A percentile compares a stretch with the other conserved stretches of the same genome.
Conservation (phyloP, 2,888 invertebrate species). For the Rhodophaea formosa region DNA sequence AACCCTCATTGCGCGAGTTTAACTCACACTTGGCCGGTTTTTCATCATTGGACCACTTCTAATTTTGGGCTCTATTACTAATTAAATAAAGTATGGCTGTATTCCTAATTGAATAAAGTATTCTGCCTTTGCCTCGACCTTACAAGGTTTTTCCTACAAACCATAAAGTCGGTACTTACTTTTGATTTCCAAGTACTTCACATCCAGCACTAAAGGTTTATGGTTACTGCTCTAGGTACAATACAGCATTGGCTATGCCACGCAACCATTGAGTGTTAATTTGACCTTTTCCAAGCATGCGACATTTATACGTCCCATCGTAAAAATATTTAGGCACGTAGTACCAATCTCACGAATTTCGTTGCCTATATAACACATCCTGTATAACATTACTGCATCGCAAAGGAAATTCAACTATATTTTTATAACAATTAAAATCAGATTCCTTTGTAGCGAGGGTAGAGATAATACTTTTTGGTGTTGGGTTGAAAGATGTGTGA, state of each 20-base stretch:
- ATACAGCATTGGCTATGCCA: not conserved
- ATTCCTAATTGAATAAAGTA: too few species aligned
- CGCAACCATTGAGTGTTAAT: slow-evolving; percentile 12
- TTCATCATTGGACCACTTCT: too few species aligned
- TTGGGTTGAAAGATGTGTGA: slow-evolving; percentile 31
- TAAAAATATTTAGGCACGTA: slow-evolving; percentile 18
- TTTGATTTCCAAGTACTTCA: not conserved
- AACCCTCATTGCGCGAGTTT: too few species aligned
- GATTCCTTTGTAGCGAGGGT: not conserved
- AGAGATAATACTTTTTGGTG: not conserved
- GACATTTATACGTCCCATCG: slow-evolving; percentile 8
- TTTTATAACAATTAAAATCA: not conserved
- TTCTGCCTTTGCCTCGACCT: too few species aligned
- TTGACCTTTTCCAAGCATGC: slow-evolving; percentile 11
- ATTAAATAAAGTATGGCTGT: too few species aligned
- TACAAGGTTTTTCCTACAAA: not conserved
- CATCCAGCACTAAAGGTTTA: not conserved
- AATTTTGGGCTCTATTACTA: too few species aligned
- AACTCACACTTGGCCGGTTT: too few species aligned
- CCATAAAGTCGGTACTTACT: not conserved
- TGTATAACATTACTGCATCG: not conserved
- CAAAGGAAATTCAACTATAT: not conserved
- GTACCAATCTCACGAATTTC: slow-evolving; percentile 14
- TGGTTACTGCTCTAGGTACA: not conserved
- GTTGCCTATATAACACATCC: not conserved